These are phyloP conservation scores for Stenodera caucasica DNA, from an alignment of 2,888 invertebrate species.

Conservation along the genomic window DNA sequence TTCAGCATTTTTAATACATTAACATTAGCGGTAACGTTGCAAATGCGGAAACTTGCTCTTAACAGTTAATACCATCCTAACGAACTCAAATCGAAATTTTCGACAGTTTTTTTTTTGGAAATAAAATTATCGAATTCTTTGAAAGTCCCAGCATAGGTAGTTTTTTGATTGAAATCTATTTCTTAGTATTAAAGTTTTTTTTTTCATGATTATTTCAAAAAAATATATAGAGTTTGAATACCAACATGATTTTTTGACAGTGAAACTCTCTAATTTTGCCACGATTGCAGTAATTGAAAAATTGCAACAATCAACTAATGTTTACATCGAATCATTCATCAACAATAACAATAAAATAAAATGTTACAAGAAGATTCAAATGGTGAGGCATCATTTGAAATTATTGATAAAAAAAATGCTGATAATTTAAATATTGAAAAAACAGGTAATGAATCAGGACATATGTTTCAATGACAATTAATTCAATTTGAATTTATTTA, in stretches of 20 bases:
- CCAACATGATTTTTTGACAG: not conserved
- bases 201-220: too few species aligned
- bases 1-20: too few species aligned
- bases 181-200: too few species aligned
- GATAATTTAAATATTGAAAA: conserved; percentile 40
- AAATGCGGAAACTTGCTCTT: too few species aligned
- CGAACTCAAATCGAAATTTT: not conserved
- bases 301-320: conserved; percentile 20
- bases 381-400: conserved; percentile 55
- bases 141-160: too few species aligned
- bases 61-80: too few species aligned
- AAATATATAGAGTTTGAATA: not conserved
- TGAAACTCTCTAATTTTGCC: conserved; percentile 20
- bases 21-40: too few species aligned
- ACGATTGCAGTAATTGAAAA: conserved; percentile 17
- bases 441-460: conserved; percentile 34
- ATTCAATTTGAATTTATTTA: not conserved
- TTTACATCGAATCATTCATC: conserved; percentile 15
- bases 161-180: too few species aligned
- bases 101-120: not conserved
- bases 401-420: conserved; percentile 52
- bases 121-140: not conserved
- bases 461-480: not conserved
- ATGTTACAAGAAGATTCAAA: conserved; percentile 54
- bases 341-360: conserved; percentile 12